These are phyloP conservation scores for Pomatostomus ruficeps DNA, from an alignment of 2,113 vertebrate genomes.

Conservation along the genomic window DNA sequence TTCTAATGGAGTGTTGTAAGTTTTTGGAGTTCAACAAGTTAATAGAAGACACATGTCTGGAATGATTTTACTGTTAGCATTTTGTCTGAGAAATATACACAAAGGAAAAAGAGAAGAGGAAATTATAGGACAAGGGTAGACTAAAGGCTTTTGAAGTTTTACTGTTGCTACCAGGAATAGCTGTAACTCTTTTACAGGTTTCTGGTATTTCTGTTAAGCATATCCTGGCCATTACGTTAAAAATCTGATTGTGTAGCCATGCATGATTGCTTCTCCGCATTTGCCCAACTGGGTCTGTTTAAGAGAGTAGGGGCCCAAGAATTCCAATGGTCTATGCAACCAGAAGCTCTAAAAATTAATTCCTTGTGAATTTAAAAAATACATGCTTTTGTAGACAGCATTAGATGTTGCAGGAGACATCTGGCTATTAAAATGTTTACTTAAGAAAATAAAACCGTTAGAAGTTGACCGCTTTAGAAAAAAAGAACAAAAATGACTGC, in stretches of 20 bases:
- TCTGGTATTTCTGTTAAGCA: conserved; percentile 26
- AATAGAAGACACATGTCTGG: conserved; percentile 33
- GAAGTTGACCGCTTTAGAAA: not conserved
- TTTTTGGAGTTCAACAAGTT: conserved; percentile 41
- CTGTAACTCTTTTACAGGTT: conserved; percentile 30
- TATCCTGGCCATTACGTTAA: not conserved
- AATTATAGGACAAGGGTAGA: not conserved
- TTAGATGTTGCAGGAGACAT: not conserved
- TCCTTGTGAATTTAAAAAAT: not conserved
- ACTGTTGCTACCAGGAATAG: conserved; percentile 35
- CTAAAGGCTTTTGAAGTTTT: conserved; percentile 15
- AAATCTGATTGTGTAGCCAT: conserved; percentile 3
- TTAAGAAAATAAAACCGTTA: not conserved
- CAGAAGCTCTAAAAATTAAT: not conserved
- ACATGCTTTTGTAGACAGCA: not conserved
- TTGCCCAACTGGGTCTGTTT: not conserved
- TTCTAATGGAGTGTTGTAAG: conserved; percentile 30
- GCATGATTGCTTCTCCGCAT: not conserved
- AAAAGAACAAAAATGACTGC: not conserved
- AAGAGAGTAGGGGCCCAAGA: not conserved
- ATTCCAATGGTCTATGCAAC: not conserved
- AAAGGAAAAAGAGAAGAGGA: conserved; percentile 38
- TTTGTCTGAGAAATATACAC: conserved; percentile 22
- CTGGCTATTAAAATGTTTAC: not conserved
- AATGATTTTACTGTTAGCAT: not conserved